These are phyloP conservation scores for Chiloscyllium punctatum DNA, from an alignment of 2,797 vertebrate genomes.

Conservation along the genomic window DNA sequence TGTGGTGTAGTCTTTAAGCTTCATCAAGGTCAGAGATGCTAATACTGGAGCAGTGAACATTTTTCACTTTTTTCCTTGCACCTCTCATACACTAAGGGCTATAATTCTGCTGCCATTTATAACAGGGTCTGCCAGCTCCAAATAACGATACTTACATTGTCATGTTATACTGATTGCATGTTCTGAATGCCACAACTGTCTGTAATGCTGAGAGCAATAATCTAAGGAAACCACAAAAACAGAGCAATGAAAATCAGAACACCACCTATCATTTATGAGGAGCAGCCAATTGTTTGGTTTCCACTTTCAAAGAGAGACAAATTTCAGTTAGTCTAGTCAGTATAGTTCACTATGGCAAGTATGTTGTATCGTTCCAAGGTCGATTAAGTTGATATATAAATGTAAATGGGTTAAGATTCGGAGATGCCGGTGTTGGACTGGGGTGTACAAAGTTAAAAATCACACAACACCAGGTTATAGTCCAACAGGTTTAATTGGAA, in stretches of 20 bases:
- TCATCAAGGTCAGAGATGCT: background rate
- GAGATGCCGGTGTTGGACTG: no score
- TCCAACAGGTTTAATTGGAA: no score
- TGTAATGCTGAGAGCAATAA: background rate
- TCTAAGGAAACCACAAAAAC: background rate
- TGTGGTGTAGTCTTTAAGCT: background rate
- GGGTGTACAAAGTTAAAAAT: no score
- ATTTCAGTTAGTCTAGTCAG: background rate
- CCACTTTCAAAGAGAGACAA: background rate
- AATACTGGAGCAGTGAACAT: background rate
- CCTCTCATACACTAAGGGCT: background rate
- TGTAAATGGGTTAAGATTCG: background rate
- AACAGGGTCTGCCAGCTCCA: background rate
- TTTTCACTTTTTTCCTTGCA: background rate
- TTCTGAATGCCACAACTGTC: background rate
- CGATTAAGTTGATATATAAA: background rate
- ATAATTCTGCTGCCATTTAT: background rate
- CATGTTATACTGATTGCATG: background rate
- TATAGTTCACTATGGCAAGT: background rate
- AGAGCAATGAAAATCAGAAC: background rate
- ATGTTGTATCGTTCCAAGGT: background rate
- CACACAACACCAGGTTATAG: no score
- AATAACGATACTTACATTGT: background rate
- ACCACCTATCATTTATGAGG: background rate
- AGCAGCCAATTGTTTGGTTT: background rate